phyloP scores from a whole-genome alignment of 2,888 invertebrate species.

The Vanessa cardui region DNA sequence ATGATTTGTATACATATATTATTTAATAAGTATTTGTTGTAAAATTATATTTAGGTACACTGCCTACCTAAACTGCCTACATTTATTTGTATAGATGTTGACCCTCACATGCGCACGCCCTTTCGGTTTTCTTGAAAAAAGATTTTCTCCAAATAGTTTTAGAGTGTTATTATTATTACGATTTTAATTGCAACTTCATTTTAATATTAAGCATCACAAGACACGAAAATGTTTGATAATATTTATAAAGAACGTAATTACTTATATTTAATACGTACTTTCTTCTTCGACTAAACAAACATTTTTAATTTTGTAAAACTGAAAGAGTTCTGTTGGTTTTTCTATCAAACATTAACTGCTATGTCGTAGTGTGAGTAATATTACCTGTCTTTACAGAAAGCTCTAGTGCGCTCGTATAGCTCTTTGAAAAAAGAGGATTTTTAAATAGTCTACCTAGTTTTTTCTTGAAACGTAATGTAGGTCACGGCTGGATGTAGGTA shows the following conservation, averaged over 20 bases:
- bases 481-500: conserved; percentile 34
- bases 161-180: too few species aligned
- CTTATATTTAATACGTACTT: background rate
- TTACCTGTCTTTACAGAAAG: conserved; percentile 16
- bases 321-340: background rate
- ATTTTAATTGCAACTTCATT: too few species aligned
- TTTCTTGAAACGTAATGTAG: conserved; percentile 33
- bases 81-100: too few species aligned
- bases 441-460: conserved; percentile 31
- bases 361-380: background rate
- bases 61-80: too few species aligned
- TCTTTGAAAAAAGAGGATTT: conserved; percentile 27
- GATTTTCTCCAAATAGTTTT: too few species aligned
- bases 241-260: background rate
- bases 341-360: conserved; percentile 2
- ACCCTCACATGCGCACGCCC: too few species aligned
- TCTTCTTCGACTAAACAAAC: background rate
- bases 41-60: too few species aligned
- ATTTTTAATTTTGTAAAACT: conserved; percentile 7
- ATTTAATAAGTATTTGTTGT: too few species aligned
- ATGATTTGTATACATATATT: too few species aligned
- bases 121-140: too few species aligned
- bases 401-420: conserved; percentile 3
- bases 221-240: background rate
- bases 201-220: too few species aligned